These are phyloP conservation scores for Drosophila rellima DNA, from an alignment of 2,888 invertebrate species.

Conservation along the genomic window DNA sequence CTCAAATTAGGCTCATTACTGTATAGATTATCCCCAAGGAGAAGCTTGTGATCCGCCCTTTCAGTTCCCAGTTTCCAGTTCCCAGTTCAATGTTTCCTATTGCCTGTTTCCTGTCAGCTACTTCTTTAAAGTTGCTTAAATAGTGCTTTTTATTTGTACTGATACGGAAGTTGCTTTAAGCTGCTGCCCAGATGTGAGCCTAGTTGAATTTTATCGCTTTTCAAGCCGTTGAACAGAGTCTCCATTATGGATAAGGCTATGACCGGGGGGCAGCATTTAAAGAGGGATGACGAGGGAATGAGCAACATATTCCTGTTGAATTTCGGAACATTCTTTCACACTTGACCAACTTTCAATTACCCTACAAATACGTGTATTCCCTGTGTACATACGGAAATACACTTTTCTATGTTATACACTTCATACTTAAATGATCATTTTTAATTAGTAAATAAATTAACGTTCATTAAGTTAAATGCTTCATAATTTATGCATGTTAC, in stretches of 20 bases:
- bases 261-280: slow-evolving; percentile 4
- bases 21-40: slow-evolving; percentile 54
- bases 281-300: neutral
- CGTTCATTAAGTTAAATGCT: neutral
- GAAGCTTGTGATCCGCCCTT: slow-evolving; percentile 31
- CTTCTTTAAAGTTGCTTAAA: slow-evolving; percentile 53
- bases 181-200: slow-evolving; percentile 40
- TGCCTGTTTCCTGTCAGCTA: slow-evolving; percentile 9
- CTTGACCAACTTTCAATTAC: slow-evolving; percentile 80
- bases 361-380: slow-evolving; percentile 42
- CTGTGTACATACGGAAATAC: neutral
- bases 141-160: slow-evolving; percentile 24
- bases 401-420: neutral
- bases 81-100: neutral
- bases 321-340: slow-evolving; percentile 57
- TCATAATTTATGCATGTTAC: too few species aligned
- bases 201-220: slow-evolving; percentile 72
- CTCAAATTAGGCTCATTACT: slow-evolving; percentile 78
- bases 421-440: neutral
- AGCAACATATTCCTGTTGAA: slow-evolving; percentile 33
- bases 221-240: slow-evolving; percentile 65
- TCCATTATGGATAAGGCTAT: slow-evolving; percentile 34
- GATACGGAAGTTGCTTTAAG: slow-evolving; percentile 32
- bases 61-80: neutral
- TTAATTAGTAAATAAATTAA: neutral